Evolutionary conservation across 1,140 invertebrate species (phyloP), one percentile per base, ranked within the genome.

Genomic region (Papilio aristodemus): DNA sequence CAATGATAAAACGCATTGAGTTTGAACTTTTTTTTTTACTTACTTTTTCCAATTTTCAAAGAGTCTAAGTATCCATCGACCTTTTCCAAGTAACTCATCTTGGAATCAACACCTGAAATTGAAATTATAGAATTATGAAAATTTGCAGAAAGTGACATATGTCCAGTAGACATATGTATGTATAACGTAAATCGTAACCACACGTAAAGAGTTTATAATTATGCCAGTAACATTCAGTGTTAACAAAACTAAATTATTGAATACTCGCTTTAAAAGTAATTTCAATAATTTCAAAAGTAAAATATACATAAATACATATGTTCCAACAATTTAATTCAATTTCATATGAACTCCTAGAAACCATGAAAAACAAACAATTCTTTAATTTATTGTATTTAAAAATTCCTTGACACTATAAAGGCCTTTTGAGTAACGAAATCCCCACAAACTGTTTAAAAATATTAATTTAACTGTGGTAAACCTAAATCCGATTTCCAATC

Each of bases 71-170:
- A 90, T 43, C 79, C 79, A 74, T 90, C 88, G 54, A 90, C 79
- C 69, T 90, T 90, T 60, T 87, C 88, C 59, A 90, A 76, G 68
- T 89, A 90, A 62, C 81, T 88, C 88, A 90, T 90, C 63, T 75
- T 88, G 68, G 41, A 50, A 70, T 58, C 36, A 50, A 17, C 75
- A 75, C 70, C 81, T 86, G 80, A 58, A 83, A 81, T 22, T 36
- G 74, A 69, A 68, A 70, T 32, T 32, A 32, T 6, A 32, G 27
- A 13, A 25, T 54, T 54, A 54, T 54, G 22, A 54, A 54, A 50
- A 54, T 1, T 25, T 22, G 1, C 10, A 11, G 4, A 19, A n/a
- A 39, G 69, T 67, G 46, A 60, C 41, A 43, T 32, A 32, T 32
- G 27, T 32, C 27, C 19, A 54, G 19, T 0, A 22, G 19, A 54